Conservation (phyloP, 2,113 vertebrate genomes). For the Syngnathoides biaculeatus region DNA sequence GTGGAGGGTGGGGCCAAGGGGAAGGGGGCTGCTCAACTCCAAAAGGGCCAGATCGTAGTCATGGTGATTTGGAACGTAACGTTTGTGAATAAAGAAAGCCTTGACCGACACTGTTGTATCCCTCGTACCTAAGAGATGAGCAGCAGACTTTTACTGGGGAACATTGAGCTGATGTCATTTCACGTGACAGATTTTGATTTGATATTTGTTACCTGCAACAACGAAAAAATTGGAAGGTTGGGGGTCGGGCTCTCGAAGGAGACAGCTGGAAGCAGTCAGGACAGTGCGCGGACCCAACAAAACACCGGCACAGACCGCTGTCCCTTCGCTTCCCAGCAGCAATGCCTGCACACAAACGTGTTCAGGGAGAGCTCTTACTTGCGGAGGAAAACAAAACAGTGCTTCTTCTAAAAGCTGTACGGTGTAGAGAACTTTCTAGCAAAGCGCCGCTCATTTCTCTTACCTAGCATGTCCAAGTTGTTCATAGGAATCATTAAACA, state of each 20-base stretch:
- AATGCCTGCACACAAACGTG: conserved; percentile 67
- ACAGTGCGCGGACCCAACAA: conserved; percentile 74
- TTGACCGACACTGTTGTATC: conserved; percentile 14
- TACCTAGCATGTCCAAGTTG: no score
- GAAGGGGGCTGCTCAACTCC: conserved; percentile 57
- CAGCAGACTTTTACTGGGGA: not conserved
- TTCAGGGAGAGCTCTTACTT: not conserved
- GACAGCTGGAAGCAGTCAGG: conserved; percentile 80
- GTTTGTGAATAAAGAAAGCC: conserved; percentile 62
- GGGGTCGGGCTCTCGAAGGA: not conserved
- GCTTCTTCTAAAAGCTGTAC: no score
- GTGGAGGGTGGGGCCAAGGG: conserved; percentile 57
- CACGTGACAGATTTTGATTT: no score
- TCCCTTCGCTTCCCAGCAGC: conserved; percentile 59
- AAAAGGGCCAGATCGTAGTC: conserved; percentile 80
- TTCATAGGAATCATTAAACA: no score
- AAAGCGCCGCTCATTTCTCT: no score
- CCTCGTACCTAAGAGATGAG: conserved; percentile 22
- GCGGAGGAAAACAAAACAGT: no score
- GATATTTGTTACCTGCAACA: conserved; percentile 59
- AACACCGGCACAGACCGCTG: conserved; percentile 78
- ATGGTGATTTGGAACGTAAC: conserved; percentile 44
- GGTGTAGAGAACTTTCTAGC: no score
- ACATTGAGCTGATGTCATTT: not conserved
- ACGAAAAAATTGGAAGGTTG: conserved; percentile 35